These are phyloP conservation scores for Cheilosia impressa DNA, from an alignment of 2,888 invertebrate genomes.

Conservation along the genomic window DNA sequence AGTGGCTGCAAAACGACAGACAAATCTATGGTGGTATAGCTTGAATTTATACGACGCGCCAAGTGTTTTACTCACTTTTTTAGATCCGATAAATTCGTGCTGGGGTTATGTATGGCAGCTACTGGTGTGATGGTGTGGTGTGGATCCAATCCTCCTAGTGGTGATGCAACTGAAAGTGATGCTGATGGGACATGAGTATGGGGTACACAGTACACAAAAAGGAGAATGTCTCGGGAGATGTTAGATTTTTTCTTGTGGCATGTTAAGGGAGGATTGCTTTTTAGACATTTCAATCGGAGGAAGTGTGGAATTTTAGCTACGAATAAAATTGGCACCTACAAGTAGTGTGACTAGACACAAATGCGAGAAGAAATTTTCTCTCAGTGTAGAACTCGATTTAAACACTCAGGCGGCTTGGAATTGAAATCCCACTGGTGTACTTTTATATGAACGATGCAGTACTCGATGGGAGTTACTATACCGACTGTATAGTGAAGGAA, in stretches of 20 bases:
- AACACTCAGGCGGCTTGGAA: background rate
- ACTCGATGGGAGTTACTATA: background rate
- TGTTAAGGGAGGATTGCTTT: no score
- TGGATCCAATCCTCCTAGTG: constrained; percentile 50
- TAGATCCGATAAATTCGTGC: constrained; percentile 72
- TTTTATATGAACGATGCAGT: constrained; percentile 22
- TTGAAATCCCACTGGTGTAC: constrained; percentile 14
- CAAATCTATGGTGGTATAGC: constrained; percentile 69
- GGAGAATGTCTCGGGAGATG: no score
- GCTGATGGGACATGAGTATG: constrained; percentile 55
- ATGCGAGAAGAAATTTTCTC: background rate
- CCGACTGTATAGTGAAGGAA: background rate
- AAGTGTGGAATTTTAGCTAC: no score
- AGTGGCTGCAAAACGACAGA: constrained; percentile 52
- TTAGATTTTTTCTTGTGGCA: no score
- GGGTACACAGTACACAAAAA: constrained; percentile 21
- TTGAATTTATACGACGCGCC: constrained; percentile 74
- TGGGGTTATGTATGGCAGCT: constrained; percentile 51
- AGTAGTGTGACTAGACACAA: no score
- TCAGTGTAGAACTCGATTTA: constrained; percentile 31
- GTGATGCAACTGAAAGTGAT: constrained; percentile 71
- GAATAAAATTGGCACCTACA: no score
- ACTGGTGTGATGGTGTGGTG: constrained; percentile 44
- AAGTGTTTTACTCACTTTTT: constrained; percentile 75
- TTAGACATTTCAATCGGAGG: no score